Percentiles rank a stretch among this genome's conserved stretches.
These are phyloP conservation scores for Microtus oregoni DNA, from an alignment of 2,113 vertebrate genomes.

Conservation along the genomic window DNA sequence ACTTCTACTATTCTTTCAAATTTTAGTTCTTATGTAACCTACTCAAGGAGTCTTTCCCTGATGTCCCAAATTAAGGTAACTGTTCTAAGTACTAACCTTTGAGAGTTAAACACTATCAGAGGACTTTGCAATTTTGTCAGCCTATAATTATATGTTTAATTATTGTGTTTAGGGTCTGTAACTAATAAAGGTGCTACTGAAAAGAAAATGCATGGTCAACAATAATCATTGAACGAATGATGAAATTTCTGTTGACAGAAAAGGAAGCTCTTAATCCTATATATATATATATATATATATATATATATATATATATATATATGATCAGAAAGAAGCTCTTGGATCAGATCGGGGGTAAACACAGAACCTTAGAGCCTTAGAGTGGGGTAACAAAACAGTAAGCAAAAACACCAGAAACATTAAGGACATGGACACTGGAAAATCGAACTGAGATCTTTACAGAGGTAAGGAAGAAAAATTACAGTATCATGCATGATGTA, in stretches of 20 bases:
- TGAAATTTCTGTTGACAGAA: conserved; percentile 9
- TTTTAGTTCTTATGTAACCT: background rate
- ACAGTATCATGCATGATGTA: background rate
- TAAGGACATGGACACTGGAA: background rate
- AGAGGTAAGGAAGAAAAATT: background rate
- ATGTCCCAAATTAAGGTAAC: background rate
- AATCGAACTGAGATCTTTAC: background rate
- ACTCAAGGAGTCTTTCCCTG: background rate
- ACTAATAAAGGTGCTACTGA: conserved; percentile 49
- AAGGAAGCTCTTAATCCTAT: background rate
- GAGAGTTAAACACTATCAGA: background rate
- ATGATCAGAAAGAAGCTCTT: background rate
- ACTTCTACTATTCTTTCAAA: background rate
- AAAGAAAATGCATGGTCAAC: conserved; percentile 30
- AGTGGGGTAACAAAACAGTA: background rate
- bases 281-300: background rate
- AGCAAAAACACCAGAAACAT: background rate
- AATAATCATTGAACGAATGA: conserved; percentile 22
- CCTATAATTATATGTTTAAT: conserved; percentile 47
- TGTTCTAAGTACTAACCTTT: background rate
- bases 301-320: background rate
- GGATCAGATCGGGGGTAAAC: background rate
- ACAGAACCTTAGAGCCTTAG: background rate
- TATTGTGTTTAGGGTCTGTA: conserved; percentile 64
- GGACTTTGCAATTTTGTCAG: background rate